These are phyloP conservation scores for Armadillidium nasatum DNA, from an alignment of 1,140 invertebrate species.

Conservation along the genomic window DNA sequence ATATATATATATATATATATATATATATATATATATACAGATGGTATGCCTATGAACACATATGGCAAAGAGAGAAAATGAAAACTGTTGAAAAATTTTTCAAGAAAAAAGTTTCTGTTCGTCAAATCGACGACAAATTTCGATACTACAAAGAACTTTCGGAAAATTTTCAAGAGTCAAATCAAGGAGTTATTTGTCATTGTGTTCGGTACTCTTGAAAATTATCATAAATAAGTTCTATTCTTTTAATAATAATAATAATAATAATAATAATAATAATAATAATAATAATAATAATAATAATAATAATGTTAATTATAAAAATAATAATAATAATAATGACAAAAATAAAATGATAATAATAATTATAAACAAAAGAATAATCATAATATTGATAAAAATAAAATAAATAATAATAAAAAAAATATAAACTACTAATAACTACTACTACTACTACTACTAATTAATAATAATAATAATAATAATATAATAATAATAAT, in stretches of 20 bases:
- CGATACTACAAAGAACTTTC: conserved; percentile 35
- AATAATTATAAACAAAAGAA: too few species aligned
- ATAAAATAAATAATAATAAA: too few species aligned
- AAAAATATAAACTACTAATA: too few species aligned
- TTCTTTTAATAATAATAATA: neutral
- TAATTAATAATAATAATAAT: too few species aligned
- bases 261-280: neutral
- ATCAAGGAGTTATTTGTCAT: conserved; percentile 26
- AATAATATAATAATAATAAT: too few species aligned
- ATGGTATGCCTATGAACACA: conserved; percentile 35
- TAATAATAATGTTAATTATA: neutral
- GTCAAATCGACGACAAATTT: conserved; percentile 36
- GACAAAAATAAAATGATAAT: too few species aligned
- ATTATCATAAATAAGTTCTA: neutral
- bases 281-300: neutral
- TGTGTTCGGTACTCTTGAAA: conserved; percentile 29
- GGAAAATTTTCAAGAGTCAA: conserved; percentile 27
- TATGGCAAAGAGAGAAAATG: conserved; percentile 31
- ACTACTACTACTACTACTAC: too few species aligned
- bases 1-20: too few species aligned
- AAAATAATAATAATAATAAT: neutral
- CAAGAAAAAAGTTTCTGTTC: conserved; percentile 25
- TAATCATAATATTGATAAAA: too few species aligned
- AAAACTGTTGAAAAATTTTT: conserved; percentile 32
- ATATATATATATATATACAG: too few species aligned